A percentile compares a stretch with the other conserved stretches of the same genome.
Conservation (phyloP, 2,888 invertebrate species). For the Andrena marginata region DNA sequence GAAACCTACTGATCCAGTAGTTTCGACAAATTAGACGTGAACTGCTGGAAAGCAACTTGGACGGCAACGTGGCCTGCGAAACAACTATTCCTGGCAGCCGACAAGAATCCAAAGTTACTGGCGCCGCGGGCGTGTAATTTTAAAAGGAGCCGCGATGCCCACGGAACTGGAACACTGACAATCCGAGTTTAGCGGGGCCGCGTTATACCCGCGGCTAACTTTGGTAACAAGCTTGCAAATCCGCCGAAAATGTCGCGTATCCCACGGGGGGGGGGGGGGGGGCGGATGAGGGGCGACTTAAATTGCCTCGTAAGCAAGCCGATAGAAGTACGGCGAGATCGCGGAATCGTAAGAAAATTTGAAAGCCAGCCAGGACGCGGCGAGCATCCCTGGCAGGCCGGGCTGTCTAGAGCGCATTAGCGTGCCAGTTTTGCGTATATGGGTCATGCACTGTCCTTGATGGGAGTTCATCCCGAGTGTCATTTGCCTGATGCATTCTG, state of each 20-base stretch:
- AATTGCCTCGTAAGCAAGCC: slow-evolving; percentile 54
- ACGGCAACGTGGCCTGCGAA: background rate
- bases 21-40: slow-evolving; percentile 28
- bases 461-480: background rate
- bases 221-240: slow-evolving; percentile 54
- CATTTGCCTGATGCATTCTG: background rate
- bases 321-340: slow-evolving; percentile 24
- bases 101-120: slow-evolving; percentile 7
- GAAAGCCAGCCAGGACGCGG: slow-evolving; percentile 44
- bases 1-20: slow-evolving; percentile 1
- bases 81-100: slow-evolving; percentile 16
- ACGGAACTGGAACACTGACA: slow-evolving; percentile 39
- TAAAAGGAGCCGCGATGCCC: slow-evolving; percentile 35
- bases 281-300: too few relatives aligned
- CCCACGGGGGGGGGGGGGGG: slow-evolving; percentile 11
- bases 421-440: background rate
- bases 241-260: slow-evolving; percentile 51
- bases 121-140: slow-evolving; percentile 36
- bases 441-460: background rate
- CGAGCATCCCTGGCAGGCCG: slow-evolving; percentile 14
- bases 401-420: slow-evolving; percentile 11
- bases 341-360: slow-evolving; percentile 48
- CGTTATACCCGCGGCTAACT: slow-evolving; percentile 27
- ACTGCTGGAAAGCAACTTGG: slow-evolving; percentile 16
- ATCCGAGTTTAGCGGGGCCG: slow-evolving; percentile 32